Evolutionary conservation across 2,888 invertebrate species (phyloP).

Genomic region (Troglohyphantes excavatus): DNA sequence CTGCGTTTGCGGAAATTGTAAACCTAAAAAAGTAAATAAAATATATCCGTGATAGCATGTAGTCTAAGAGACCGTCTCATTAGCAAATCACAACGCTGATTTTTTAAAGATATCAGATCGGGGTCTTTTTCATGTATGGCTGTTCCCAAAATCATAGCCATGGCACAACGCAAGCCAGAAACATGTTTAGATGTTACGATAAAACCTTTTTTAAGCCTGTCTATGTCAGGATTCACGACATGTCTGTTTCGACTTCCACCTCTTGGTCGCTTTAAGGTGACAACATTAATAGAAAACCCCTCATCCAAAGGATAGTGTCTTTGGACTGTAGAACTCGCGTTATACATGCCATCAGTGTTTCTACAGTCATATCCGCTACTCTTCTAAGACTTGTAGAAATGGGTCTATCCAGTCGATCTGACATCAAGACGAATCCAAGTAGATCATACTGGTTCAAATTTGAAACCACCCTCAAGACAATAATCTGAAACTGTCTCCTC

Average conservation of each 20-base stretch:
- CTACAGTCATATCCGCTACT: neutral
- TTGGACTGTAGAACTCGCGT: slow-evolving; percentile 31
- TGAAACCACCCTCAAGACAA: too few relatives aligned
- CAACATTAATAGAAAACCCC: neutral
- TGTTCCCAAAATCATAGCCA: neutral
- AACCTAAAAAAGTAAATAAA: neutral
- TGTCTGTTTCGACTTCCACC: neutral
- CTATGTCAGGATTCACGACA: neutral
- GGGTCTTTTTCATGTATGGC: neutral
- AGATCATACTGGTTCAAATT: too few relatives aligned
- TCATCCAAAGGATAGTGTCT: neutral
- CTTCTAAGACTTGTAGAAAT: neutral
- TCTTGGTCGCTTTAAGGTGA: neutral
- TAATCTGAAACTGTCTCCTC: too few relatives aligned
- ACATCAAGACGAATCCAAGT: too few relatives aligned
- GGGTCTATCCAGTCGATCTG: slow-evolving; percentile 10
- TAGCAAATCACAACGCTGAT: neutral
- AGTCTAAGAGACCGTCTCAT: neutral
- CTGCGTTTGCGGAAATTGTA: slow-evolving; percentile 11
- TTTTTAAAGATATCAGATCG: neutral
- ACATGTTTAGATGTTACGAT: neutral
- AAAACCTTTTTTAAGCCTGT: slow-evolving; percentile 16
- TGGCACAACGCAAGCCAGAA: slow-evolving; percentile 7
- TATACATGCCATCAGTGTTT: neutral
- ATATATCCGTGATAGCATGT: too few relatives aligned